Conservation (phyloP, 2,888 invertebrate genomes). For the Drosophila austrosaltans region DNA sequence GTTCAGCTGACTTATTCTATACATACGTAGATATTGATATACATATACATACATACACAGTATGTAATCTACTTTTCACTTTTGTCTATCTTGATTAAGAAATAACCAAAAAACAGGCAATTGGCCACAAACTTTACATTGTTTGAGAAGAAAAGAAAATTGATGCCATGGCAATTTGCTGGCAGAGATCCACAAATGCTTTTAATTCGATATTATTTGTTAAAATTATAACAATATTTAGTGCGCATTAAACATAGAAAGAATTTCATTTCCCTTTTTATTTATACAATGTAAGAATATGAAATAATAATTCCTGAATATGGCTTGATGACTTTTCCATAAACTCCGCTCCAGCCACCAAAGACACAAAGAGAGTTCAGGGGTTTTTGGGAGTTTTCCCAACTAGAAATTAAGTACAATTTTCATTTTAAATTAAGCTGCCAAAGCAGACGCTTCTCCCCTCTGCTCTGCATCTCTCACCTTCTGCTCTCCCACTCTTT, state of each 20-base stretch:
- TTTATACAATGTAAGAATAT: neutral
- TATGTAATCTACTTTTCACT: too few relatives aligned
- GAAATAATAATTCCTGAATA: neutral
- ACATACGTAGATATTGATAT: too few relatives aligned
- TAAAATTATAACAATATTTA: neutral
- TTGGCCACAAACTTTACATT: too few relatives aligned
- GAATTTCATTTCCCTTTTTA: neutral
- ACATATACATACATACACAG: too few relatives aligned
- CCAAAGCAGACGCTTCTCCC: slow-evolving; percentile 49
- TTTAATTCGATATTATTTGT: too few relatives aligned
- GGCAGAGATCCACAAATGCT: too few relatives aligned
- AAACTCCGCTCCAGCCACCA: slow-evolving; percentile 3
- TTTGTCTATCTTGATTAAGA: too few relatives aligned
- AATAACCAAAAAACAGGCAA: too few relatives aligned
- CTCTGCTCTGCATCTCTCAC: neutral
- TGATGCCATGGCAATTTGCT: too few relatives aligned
- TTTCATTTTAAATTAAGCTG: slow-evolving; percentile 78
- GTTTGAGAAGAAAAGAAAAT: too few relatives aligned
- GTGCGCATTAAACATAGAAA: neutral
- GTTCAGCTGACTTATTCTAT: too few relatives aligned
- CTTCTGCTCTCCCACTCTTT: slow-evolving; percentile 40
- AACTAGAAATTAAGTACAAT: slow-evolving; percentile 75
- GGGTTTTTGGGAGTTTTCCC: neutral
- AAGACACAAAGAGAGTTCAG: slow-evolving; percentile 6
- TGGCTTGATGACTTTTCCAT: slow-evolving; percentile 10